Evolutionary conservation across 1,140 invertebrate species (phyloP).

Genomic region (Drosophila oshimai): DNA sequence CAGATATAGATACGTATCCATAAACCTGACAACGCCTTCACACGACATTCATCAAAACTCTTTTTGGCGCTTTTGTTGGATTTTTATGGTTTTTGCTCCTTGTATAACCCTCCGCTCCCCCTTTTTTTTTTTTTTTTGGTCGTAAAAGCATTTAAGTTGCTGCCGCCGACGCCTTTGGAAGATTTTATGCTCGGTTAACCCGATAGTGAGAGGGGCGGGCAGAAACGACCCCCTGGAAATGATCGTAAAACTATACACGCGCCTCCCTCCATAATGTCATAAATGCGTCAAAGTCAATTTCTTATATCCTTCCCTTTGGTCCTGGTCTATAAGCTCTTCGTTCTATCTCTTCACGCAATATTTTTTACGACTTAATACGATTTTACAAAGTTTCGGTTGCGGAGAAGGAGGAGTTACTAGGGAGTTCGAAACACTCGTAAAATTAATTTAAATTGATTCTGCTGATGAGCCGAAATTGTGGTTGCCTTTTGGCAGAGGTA

Average conservation of each 20-base stretch:
- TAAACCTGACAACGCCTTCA: slow-evolving; percentile 51
- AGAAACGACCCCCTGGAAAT: neutral
- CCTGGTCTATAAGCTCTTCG: slow-evolving; percentile 5
- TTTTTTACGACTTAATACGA: slow-evolving; percentile 67
- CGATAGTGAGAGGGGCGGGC: slow-evolving; percentile 33
- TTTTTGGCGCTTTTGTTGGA: slow-evolving; percentile 58
- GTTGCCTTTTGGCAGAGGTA: slow-evolving; percentile 2
- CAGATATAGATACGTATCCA: slow-evolving; percentile 33
- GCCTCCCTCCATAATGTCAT: slow-evolving; percentile 50
- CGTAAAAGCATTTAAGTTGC: slow-evolving; percentile 73
- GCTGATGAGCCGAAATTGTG: slow-evolving; percentile 19
- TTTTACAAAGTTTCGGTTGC: slow-evolving; percentile 37
- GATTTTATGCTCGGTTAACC: slow-evolving; percentile 77
- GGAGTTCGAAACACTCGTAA: slow-evolving; percentile 38
- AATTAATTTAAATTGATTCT: slow-evolving; percentile 72
- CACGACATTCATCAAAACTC: slow-evolving; percentile 71
- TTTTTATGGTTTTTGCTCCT: slow-evolving; percentile 60
- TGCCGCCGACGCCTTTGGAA: slow-evolving; percentile 60
- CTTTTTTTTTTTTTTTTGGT: neutral
- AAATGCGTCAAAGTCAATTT: slow-evolving; percentile 73
- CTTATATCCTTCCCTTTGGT: slow-evolving; percentile 41
- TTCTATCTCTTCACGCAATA: slow-evolving; percentile 4
- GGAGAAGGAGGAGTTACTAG: neutral
- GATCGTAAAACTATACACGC: slow-evolving; percentile 77
- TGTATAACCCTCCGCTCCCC: too few species aligned